Conservation (phyloP, 2,888 invertebrate species). For the Philopedon plagiatum region DNA sequence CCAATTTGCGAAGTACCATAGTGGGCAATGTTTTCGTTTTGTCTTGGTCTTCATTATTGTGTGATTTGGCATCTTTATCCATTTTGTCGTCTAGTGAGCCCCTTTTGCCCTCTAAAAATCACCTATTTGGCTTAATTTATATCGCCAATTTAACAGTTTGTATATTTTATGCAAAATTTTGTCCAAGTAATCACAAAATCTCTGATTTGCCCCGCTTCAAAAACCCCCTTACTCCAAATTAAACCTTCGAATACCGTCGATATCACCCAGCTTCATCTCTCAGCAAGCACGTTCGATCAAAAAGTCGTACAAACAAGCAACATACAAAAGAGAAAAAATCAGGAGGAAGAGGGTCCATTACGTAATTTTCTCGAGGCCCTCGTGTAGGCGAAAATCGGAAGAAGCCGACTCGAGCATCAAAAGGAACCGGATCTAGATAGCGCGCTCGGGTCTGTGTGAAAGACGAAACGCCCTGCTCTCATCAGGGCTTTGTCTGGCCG, state of each 20-base stretch:
- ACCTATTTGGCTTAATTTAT: no score
- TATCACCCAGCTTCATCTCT: constrained; percentile 10
- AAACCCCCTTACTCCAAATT: neutral
- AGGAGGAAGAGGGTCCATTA: constrained; percentile 17
- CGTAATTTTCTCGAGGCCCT: constrained; percentile 16
- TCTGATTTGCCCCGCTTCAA: no score
- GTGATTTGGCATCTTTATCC: no score
- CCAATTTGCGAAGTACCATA: no score
- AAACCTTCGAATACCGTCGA: neutral
- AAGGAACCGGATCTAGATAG: constrained; percentile 23
- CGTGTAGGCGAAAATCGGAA: neutral
- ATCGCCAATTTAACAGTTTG: no score
- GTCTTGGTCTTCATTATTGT: no score
- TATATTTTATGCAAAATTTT: no score
- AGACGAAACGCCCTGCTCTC: constrained; percentile 10
- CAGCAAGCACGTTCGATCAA: neutral
- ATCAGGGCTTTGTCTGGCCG: constrained; percentile 4
- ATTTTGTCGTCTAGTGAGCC: no score
- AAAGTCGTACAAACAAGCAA: neutral
- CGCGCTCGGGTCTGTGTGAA: constrained; percentile 2
- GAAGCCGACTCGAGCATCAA: constrained; percentile 18
- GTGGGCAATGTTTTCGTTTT: no score
- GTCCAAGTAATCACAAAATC: no score
- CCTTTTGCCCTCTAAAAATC: no score
- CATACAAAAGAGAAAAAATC: constrained; percentile 13